A percentile compares a stretch with the other conserved stretches of the same genome.
These are phyloP conservation scores for Nipponacmea schrenckii DNA, from an alignment of 2,888 invertebrate genomes.

Conservation along the genomic window DNA sequence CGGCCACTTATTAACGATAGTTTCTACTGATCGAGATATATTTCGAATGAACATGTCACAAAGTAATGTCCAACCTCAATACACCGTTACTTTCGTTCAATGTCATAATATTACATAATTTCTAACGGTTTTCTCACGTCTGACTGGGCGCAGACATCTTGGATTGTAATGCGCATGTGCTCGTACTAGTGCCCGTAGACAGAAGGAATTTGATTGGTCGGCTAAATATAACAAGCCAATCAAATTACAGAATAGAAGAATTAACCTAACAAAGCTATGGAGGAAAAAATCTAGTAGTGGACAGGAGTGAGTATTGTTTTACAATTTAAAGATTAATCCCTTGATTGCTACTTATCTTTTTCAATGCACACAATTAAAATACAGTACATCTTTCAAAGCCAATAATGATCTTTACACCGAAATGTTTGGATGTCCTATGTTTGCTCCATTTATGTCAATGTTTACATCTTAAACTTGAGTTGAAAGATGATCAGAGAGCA, in stretches of 20 bases:
- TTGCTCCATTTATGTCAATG: no score
- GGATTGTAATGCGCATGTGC: constrained; percentile 17
- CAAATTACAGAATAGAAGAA: background rate
- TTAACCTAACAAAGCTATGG: background rate
- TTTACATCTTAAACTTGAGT: no score
- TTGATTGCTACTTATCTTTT: background rate
- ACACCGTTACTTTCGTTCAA: constrained; percentile 14
- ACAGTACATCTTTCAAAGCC: no score
- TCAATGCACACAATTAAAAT: background rate
- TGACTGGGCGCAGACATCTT: constrained; percentile 25
- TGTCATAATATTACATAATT: background rate
- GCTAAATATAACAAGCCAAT: background rate
- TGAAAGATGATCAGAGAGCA: no score
- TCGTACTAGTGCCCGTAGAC: no score
- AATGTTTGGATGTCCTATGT: no score
- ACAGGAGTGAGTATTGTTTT: constrained; percentile 2
- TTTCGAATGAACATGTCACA: background rate
- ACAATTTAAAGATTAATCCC: background rate
- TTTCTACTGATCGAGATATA: constrained; percentile 7
- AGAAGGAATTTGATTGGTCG: background rate
- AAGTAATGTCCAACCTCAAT: background rate
- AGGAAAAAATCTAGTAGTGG: background rate
- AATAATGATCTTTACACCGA: no score
- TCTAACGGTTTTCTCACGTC: constrained; percentile 3
- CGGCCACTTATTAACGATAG: constrained; percentile 79